phyloP scores from a whole-genome alignment of 2,797 vertebrate genomes.

The Tenualosa ilisha region DNA sequence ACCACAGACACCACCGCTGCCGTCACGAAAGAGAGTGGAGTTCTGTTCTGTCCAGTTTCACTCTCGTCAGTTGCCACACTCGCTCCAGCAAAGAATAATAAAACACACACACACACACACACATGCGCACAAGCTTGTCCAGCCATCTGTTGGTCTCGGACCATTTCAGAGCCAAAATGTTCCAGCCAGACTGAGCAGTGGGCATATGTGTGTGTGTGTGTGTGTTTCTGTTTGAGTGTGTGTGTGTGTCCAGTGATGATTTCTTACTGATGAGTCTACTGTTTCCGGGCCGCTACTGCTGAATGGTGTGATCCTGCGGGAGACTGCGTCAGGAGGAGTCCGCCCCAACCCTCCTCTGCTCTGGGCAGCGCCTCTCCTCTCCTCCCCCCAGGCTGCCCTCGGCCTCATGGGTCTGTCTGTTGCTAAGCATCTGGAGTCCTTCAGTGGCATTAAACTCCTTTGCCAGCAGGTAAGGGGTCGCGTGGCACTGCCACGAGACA shows the following conservation, averaged over 20 bases:
- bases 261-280: not conserved
- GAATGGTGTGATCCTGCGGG: too few species aligned
- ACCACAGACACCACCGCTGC: too few species aligned
- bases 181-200: not conserved
- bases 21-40: too few species aligned
- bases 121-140: not conserved
- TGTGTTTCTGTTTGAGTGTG: too few species aligned
- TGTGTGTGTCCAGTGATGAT: not conserved
- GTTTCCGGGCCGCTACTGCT: not conserved
- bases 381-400: too few species aligned
- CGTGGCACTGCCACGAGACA: not conserved
- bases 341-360: not conserved
- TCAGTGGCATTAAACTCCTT: not conserved
- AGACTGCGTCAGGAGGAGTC: too few species aligned
- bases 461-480: not conserved
- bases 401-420: not conserved
- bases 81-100: not conserved
- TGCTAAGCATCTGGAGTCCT: not conserved
- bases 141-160: not conserved
- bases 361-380: not conserved
- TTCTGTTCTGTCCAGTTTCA: too few species aligned
- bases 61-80: not conserved
- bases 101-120: not conserved
- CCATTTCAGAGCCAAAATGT: not conserved
- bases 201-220: too few species aligned